A percentile compares a stretch with the other conserved stretches of the same genome.
phyloP scores from a whole-genome alignment of 1,140 invertebrate species.

The Pseudoatta argentina region DNA sequence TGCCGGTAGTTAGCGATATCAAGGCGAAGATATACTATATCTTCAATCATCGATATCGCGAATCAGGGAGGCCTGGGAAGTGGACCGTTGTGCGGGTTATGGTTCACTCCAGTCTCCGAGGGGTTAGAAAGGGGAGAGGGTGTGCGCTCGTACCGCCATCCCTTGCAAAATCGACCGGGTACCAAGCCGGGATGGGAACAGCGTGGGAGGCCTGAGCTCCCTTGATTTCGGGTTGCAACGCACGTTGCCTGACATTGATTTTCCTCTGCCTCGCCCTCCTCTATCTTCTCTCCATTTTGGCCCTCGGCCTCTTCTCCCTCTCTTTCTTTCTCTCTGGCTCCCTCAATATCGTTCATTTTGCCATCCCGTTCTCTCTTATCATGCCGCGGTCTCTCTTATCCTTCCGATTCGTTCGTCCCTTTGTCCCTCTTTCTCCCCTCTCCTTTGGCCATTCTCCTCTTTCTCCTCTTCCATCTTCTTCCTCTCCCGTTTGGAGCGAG shows the following conservation, averaged over 20 bases:
- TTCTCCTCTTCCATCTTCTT: constrained; percentile 55
- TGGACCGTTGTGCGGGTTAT: constrained; percentile 82
- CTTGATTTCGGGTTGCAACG: constrained; percentile 76
- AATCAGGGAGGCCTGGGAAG: constrained; percentile 72
- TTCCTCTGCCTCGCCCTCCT: constrained; percentile 73
- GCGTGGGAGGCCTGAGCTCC: constrained; percentile 59
- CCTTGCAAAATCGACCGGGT: constrained; percentile 71
- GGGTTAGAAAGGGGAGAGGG: constrained; percentile 52
- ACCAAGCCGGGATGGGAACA: constrained; percentile 50
- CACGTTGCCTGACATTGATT: constrained; percentile 81
- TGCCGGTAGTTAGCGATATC: neutral
- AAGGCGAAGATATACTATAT: neutral
- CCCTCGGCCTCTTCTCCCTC: constrained; percentile 24
- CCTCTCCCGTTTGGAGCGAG: constrained; percentile 54
- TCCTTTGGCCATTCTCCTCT: neutral
- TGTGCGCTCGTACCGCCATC: constrained; percentile 48
- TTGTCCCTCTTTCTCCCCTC: constrained; percentile 34
- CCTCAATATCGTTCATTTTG: constrained; percentile 21
- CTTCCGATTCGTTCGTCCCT: constrained; percentile 12
- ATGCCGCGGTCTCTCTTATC: constrained; percentile 2
- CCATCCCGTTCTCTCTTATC: constrained; percentile 45
- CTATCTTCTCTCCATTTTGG: constrained; percentile 46
- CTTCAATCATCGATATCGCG: constrained; percentile 50
- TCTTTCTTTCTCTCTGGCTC: constrained; percentile 37
- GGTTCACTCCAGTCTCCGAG: constrained; percentile 73